Evolutionary conservation across 1,140 invertebrate species (phyloP).

Genomic region (Atta colombica): DNA sequence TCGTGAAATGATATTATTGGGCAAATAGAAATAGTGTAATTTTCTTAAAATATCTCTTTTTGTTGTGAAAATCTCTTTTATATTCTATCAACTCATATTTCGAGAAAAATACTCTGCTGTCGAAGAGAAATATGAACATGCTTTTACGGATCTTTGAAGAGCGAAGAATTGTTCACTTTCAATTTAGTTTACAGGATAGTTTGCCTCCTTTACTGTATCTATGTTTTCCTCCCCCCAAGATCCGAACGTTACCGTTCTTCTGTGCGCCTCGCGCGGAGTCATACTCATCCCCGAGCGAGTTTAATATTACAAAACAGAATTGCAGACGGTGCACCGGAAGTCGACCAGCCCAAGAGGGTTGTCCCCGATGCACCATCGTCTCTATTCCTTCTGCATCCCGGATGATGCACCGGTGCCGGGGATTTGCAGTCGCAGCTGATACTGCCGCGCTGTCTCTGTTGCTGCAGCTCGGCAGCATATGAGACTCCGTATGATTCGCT

Average conservation of each 20-base stretch:
- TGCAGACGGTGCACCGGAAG: conserved; percentile 38
- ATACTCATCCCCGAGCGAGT: conserved; percentile 16
- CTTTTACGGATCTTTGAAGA: conserved; percentile 3
- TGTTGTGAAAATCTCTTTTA: neutral
- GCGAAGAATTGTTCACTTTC: conserved; percentile 26
- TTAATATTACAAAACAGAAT: conserved; percentile 67
- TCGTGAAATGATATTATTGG: neutral
- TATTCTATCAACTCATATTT: neutral
- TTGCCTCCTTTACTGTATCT: conserved; percentile 20
- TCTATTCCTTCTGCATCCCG: conserved; percentile 52
- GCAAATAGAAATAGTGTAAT: neutral
- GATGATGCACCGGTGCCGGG: conserved; percentile 8
- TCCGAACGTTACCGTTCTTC: conserved; percentile 56
- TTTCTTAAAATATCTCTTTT: neutral
- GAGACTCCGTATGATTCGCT: conserved; percentile 35
- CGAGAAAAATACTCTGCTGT: neutral
- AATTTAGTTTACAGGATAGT: conserved; percentile 27
- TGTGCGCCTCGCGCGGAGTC: conserved; percentile 12
- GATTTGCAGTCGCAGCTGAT: conserved; percentile 36
- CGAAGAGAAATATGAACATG: neutral
- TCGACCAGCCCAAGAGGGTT: conserved; percentile 21
- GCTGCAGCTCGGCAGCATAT: conserved; percentile 22
- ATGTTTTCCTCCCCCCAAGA: conserved; percentile 22
- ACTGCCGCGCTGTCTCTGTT: neutral
- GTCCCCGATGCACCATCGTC: conserved; percentile 58